Percentiles rank a stretch among this genome's conserved stretches.
These are phyloP conservation scores for Oncorhynchus keta DNA, from an alignment of 2,113 vertebrate species.

Conservation along the genomic window DNA sequence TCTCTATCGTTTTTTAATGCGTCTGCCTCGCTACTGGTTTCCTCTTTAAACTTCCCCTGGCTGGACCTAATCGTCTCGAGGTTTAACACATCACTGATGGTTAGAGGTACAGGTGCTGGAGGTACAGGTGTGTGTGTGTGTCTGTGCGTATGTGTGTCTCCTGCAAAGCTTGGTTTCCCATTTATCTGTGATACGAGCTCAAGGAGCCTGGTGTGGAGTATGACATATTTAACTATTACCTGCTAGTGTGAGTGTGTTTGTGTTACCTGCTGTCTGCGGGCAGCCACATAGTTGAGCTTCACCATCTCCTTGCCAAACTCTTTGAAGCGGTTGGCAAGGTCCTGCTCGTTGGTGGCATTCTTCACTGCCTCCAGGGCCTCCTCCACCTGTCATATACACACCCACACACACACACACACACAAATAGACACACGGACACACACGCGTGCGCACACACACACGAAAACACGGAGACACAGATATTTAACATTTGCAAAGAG, in stretches of 20 bases:
- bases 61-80: too few species aligned
- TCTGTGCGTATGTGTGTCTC: too few species aligned
- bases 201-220: too few species aligned
- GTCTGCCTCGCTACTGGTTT: too few species aligned
- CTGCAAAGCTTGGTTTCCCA: too few species aligned
- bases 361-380: conserved; percentile 94
- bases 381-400: conserved; percentile 80
- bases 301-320: conserved; percentile 99
- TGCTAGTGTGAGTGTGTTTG: neutral
- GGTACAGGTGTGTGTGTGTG: too few species aligned
- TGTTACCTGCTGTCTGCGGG: conserved; percentile 92
- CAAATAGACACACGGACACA: neutral
- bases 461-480: neutral
- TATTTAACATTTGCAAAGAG: neutral
- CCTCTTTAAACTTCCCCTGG: too few species aligned
- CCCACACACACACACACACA: neutral
- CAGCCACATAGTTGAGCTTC: conserved; percentile 96
- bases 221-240: neutral
- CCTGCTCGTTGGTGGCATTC: conserved; percentile 95
- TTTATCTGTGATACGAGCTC: too few species aligned
- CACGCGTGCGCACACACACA: neutral
- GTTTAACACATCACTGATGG: too few species aligned
- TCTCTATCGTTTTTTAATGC: too few species aligned
- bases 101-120: too few species aligned
- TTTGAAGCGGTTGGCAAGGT: conserved; percentile 95